Evolutionary conservation across 2,888 invertebrate genomes (phyloP), one percentile per base, ranked within the genome.

Genomic region (Acrocyrtus sp.): DNA sequence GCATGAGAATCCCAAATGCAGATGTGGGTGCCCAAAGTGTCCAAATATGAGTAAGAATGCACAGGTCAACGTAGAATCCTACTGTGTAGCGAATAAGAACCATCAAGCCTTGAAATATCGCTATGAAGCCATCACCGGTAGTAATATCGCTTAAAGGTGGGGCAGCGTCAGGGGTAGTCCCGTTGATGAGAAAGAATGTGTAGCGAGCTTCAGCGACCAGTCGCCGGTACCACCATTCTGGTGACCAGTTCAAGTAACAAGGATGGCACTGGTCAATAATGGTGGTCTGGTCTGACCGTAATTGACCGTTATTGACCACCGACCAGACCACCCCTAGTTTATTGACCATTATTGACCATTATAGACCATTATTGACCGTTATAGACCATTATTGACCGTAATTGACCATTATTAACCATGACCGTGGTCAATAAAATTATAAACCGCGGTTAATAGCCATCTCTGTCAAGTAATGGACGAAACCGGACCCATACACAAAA

Each of bases 171-270:
- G 26, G 0, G 22, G 12, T 53, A 5, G 45, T 45, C 17, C 12
- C 39, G 1, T 1, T 39, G 2, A 19, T 3, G 5, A 68, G 8
- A 21, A 68, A 61, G 43, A 68, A 68, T 19, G 68, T 61, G n/a
- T 53, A 68, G 17, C 54, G 43, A 34, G 60, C 53, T 34, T 68
- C 68, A 0, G 29, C 68, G 12, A 68, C 61, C 4, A 61, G 34
- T 0, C 61, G 51, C 5, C 61, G 39, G 12, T 22, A 51, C 27
- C 48, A 19, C 51, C 51, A 67, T 17, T 34, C 3, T 10, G 58
- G 58, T n/a, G 67, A 58, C 67, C 67, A 67, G 21, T 67, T 58
- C 29, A n/a, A n/a, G n/a, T n/a, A n/a, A n/a, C n/a, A n/a, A n/a
- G n/a, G n/a, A n/a, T n/a, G n/a, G n/a, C n/a, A n/a, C n/a, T n/a